Percentiles rank a stretch among this genome's conserved stretches.
Evolutionary conservation across 2,113 vertebrate genomes (phyloP).

Genomic region (Nannospalax galili): DNA sequence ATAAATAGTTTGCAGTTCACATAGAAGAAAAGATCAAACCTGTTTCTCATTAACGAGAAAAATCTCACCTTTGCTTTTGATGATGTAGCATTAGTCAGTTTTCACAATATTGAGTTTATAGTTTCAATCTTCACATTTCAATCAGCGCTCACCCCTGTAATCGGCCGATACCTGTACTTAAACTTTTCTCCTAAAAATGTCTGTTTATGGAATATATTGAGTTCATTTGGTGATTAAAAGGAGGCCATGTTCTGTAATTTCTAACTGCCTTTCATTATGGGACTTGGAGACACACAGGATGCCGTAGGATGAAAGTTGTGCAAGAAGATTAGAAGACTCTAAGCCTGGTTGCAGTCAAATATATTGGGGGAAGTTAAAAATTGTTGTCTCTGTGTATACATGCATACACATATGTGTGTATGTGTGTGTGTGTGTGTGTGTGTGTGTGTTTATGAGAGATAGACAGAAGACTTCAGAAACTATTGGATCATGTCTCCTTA

Average conservation of each 20-base stretch:
- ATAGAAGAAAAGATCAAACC: slow-evolving; percentile 2
- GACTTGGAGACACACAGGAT: background rate
- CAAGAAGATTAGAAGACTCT: background rate
- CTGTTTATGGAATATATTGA: background rate
- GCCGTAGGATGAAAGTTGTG: background rate
- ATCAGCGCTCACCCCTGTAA: background rate
- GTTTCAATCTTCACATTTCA: slow-evolving; percentile 31
- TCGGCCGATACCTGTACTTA: background rate
- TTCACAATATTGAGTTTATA: background rate
- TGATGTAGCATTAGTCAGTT: slow-evolving; percentile 18
- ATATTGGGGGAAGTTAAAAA: background rate
- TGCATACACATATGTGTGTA: background rate
- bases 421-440: background rate
- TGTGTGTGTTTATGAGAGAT: background rate
- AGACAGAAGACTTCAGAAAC: background rate
- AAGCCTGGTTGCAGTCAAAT: background rate
- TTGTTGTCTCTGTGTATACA: background rate
- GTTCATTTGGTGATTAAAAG: background rate
- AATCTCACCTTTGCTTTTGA: slow-evolving; percentile 37
- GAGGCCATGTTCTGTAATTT: background rate
- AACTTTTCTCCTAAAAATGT: background rate
- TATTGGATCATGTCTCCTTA: background rate
- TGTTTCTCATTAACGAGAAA: slow-evolving; percentile 13
- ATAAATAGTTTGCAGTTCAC: slow-evolving; percentile 19
- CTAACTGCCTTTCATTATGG: background rate